Base-by-base conservation (phyloP, 2,888 invertebrate species). In the Eumerus sabulonum region DNA sequence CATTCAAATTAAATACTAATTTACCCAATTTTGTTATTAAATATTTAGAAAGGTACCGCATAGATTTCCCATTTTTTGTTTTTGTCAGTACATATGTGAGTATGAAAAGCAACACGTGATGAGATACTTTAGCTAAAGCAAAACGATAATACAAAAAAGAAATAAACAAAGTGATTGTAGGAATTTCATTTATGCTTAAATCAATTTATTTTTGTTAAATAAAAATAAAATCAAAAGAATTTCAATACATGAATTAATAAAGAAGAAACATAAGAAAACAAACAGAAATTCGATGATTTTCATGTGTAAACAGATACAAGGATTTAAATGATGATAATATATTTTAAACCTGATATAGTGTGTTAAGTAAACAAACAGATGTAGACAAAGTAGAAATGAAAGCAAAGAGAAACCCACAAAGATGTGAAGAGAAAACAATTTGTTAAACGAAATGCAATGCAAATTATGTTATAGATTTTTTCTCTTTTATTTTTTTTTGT, bases 391-490 rank as follows among this genome's bases (percentile, higher is more conserved):
- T 2, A 27, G 7, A 27, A 27, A 27, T 4, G 27, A 27, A 57
- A 48, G 57, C 64, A 57, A 64, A 64, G 63, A 60, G 14, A 16
- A 54, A 47, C 45, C 11, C 19, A 36, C 27, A 35, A 70, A 53
- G 13, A 60, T 9, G 48, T 62, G 17, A 47, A 38, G 51, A 42
- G 16, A 45, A 16, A 60, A 62, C 54, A 70, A 54, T 53, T 70
- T 71, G 62, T 71, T 71, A 9, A 71, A 63, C 27, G 48, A 50
- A 63, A 48, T 50, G 42, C 71, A 63, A 62, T 62, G 71, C 71
- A 71, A 71, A 18, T 48, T 70, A 70, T 71, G 56, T 72, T 72
- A 59, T 40, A 57, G 36, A 56, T 18, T 57, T 13, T 51, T 64
- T 64, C 50, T 57, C 63, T 45, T 64, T 13, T 45, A 11, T 63